Base-by-base conservation (phyloP, 1,140 invertebrate species). In the Delia radicum region DNA sequence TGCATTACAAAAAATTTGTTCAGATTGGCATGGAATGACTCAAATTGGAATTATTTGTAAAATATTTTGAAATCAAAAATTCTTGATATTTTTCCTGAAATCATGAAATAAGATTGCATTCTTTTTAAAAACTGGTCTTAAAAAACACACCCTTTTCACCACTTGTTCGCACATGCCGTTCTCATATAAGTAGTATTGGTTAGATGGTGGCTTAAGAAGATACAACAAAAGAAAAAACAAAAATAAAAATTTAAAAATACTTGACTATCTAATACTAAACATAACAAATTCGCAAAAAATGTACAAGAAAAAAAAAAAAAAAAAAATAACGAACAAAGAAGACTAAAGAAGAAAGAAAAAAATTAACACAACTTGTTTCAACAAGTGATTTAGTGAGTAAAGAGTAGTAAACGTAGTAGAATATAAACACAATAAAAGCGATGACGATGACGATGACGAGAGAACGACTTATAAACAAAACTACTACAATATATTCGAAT, bases 281-380 rank as follows among this genome's bases (percentile, higher is more conserved):
- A 77, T 75, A 71, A 65, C n/a, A 75, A 75, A 75, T 65, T 72
- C 46, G 46, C 72, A 61, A 67, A 75, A 75, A 71, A 63, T 63
- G 73, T 72, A 76, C 77, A 75, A 76, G 61, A 71, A 74, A 65
- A 48, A 71, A 74, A 73, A 62, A 46, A 37, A 27, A 31, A 42
- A 46, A 74, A 69, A 18, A 73, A 62, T 37, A 69, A 55, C 73
- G 13, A 46, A 79, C 27, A 37, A 65, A n/a, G 63, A 74, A n/a
- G 73, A 31, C 65, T 21, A n/a, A 55, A 55, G 37, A 13, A 10
- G n/a, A 42, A 10, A 42, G n/a, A 42, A 3, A 42, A 42, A 42
- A 42, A 42, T 12, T 5, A 42, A 42, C 37, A 42, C 37, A 65
- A 27, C 74, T 69, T 18, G 65, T 69, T 69, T 69, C 65, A 69